A percentile compares a stretch with the other conserved stretches of the same genome.
These are phyloP conservation scores for Paelopatides confundens DNA, from an alignment of 53 echinoderm and acorn worm genomes.

Conservation along the genomic window DNA sequence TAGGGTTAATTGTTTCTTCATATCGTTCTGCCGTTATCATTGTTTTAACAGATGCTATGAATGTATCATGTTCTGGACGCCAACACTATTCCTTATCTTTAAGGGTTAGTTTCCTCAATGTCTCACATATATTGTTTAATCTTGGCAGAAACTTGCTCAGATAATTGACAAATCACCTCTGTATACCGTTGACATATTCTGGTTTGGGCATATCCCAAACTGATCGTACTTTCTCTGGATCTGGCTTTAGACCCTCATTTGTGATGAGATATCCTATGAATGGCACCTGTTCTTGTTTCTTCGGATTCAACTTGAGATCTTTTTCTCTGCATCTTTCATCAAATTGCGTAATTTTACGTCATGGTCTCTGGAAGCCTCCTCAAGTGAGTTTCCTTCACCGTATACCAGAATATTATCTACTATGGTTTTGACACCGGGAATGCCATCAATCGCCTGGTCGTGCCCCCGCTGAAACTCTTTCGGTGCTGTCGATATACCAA, in stretches of 20 bases:
- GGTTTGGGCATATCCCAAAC: conserved; percentile 57
- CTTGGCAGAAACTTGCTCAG: conserved; percentile 52
- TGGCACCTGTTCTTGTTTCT: conserved; percentile 39
- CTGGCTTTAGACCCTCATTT: conserved; percentile 7
- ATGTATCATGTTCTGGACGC: background rate
- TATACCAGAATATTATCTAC: conserved; percentile 36
- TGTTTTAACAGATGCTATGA: background rate
- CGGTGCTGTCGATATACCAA: conserved; percentile 45
- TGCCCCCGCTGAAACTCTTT: conserved; percentile 60
- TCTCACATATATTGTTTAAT: conserved; percentile 41
- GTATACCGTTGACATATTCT: conserved; percentile 44
- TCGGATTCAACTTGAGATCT: conserved; percentile 39
- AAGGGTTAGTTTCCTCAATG: background rate
- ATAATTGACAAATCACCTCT: conserved; percentile 59
- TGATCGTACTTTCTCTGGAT: conserved; percentile 34
- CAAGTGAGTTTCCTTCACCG: conserved; percentile 15
- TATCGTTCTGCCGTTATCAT: background rate
- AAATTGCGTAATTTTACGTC: conserved; percentile 29
- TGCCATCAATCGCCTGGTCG: conserved; percentile 41
- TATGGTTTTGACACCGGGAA: background rate
- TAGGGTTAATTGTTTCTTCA: background rate
- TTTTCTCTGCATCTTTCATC: conserved; percentile 45
- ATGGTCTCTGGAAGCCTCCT: conserved; percentile 32
- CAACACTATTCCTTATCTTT: background rate
- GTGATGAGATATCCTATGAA: conserved; percentile 47